Percentiles rank a stretch among this genome's conserved stretches.
Conservation (phyloP, 1,140 invertebrate genomes). For the Calosoma granatense region DNA sequence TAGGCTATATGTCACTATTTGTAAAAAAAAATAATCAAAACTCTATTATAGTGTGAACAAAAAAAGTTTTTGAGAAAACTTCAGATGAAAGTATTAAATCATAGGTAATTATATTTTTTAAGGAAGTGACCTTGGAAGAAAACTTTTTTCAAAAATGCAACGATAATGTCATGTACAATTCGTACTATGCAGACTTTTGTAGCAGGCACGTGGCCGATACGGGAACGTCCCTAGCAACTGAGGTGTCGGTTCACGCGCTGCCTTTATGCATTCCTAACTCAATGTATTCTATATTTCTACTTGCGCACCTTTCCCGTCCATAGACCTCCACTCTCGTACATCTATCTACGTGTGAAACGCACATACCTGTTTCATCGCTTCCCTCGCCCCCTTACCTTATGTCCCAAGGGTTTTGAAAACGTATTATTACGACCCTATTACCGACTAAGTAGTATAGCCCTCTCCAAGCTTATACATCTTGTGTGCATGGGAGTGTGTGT, state of each 20-base stretch:
- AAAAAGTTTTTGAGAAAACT: conserved; percentile 22
- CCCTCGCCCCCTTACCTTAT: too few relatives aligned
- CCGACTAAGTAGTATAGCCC: neutral
- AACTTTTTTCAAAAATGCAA: conserved; percentile 31
- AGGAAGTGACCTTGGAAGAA: conserved; percentile 35
- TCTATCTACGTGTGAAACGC: neutral
- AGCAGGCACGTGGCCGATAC: neutral
- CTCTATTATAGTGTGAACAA: conserved; percentile 23
- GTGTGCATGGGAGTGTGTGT: conserved; percentile 19
- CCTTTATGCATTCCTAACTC: conserved; percentile 1
- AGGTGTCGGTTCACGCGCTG: neutral
- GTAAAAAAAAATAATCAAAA: conserved; percentile 19
- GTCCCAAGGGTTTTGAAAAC: too few relatives aligned
- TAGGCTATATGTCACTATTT: conserved; percentile 33
- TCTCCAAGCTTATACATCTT: conserved; percentile 5
- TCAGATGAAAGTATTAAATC: conserved; percentile 23
- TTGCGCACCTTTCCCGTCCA: neutral
- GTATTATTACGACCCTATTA: neutral
- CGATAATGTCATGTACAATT: conserved; percentile 21
- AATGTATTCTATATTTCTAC: conserved; percentile 10
- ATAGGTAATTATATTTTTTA: conserved; percentile 31
- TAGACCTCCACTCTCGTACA: neutral
- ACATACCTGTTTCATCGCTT: neutral
- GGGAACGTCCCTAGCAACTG: too few relatives aligned
- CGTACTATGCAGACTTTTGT: conserved; percentile 15